Conservation (phyloP, 2,797 vertebrate genomes). For the Euthynnus affinis region DNA sequence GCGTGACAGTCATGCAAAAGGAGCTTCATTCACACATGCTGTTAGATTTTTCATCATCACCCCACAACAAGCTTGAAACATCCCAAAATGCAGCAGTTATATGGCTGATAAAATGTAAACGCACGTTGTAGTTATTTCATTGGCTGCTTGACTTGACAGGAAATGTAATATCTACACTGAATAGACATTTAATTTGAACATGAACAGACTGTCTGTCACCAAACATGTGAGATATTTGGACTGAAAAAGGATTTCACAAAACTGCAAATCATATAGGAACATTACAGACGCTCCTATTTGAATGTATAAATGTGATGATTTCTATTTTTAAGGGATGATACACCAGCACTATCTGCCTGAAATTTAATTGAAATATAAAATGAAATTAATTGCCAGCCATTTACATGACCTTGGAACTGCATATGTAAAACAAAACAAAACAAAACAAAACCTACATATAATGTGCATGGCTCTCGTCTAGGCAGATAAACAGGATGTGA, state of each 20-base stretch:
- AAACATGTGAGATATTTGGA: slow-evolving; percentile 11
- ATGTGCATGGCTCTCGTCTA: slow-evolving; percentile 17
- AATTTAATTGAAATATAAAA: slow-evolving; percentile 11
- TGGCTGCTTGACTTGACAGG: slow-evolving; percentile 6
- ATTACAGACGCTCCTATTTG: slow-evolving; percentile 10
- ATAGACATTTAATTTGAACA: slow-evolving; percentile 12
- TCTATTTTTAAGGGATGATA: slow-evolving; percentile 5
- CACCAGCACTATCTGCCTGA: slow-evolving; percentile 14
- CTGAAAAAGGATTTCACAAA: slow-evolving; percentile 6
- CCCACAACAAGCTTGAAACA: slow-evolving; percentile 24
- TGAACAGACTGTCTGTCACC: neutral
- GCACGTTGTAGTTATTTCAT: neutral
- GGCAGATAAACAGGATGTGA: slow-evolving; percentile 30
- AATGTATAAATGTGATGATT: slow-evolving; percentile 12
- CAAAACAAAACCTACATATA: neutral
- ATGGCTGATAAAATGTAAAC: neutral
- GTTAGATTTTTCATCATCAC: slow-evolving; percentile 38
- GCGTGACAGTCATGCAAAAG: slow-evolving; percentile 73
- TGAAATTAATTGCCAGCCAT: slow-evolving; percentile 42
- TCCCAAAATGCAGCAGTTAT: neutral
- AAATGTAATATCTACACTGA: slow-evolving; percentile 8
- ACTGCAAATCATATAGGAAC: slow-evolving; percentile 3
- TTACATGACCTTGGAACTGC: slow-evolving; percentile 76
- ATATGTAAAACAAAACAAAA: slow-evolving; percentile 25
- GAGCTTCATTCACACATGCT: slow-evolving; percentile 46